Conservation (phyloP, 1,140 invertebrate species). For the Temnothorax longispinosus region DNA sequence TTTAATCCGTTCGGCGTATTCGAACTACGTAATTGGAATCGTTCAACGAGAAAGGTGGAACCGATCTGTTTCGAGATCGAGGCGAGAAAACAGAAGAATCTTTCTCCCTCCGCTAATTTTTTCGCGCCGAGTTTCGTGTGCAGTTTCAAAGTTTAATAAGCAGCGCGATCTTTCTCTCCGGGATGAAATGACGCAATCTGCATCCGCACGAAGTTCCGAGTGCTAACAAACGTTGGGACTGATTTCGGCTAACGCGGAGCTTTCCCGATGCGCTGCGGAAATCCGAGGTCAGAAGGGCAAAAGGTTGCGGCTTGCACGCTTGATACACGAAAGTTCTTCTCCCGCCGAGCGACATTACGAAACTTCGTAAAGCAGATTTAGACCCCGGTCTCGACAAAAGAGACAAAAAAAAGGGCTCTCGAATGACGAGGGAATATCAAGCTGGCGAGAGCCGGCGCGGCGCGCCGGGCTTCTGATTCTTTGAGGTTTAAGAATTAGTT, state of each 20-base stretch:
- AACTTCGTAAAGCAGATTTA: conserved; percentile 60
- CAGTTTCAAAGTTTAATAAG: conserved; percentile 21
- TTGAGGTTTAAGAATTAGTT: conserved; percentile 49
- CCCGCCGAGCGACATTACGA: conserved; percentile 24
- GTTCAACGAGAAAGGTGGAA: too few species aligned
- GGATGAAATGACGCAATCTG: conserved; percentile 30
- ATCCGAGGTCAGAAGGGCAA: conserved; percentile 46
- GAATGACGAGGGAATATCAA: conserved; percentile 13
- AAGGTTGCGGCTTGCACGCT: conserved; percentile 34
- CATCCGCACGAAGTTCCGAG: background rate
- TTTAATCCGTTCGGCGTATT: background rate
- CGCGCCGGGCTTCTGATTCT: conserved; percentile 15
- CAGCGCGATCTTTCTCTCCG: background rate
- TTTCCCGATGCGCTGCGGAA: background rate
- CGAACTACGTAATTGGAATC: background rate
- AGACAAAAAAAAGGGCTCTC: conserved; percentile 39
- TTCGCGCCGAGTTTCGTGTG: background rate
- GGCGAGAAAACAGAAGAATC: background rate
- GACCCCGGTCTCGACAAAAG: conserved; percentile 8
- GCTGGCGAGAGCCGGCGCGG: background rate
- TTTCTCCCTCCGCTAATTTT: background rate
- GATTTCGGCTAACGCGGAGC: conserved; percentile 24
- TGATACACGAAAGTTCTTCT: conserved; percentile 38
- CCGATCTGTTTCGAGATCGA: background rate
- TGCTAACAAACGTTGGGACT: conserved; percentile 36